Percentiles rank a stretch among this genome's conserved stretches.
These are phyloP conservation scores for Drosophila mulleri DNA, from an alignment of 2,888 invertebrate species.

Conservation along the genomic window DNA sequence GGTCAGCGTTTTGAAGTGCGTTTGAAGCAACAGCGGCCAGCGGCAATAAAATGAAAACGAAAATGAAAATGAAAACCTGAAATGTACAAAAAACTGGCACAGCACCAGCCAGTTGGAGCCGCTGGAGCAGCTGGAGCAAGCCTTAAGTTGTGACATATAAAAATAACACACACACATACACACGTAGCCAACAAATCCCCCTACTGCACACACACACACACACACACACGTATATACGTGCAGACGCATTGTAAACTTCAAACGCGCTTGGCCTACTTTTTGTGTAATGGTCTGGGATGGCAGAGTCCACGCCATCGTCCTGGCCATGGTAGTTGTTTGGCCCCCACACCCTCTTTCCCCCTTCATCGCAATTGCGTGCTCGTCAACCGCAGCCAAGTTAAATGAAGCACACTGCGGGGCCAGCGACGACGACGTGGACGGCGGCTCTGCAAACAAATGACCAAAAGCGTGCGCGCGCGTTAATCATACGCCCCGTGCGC, in stretches of 20 bases:
- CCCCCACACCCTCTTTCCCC: neutral
- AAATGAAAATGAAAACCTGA: conserved; percentile 25
- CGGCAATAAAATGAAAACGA: conserved; percentile 47
- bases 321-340: conserved; percentile 7
- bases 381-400: conserved; percentile 73
- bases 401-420: conserved; percentile 65
- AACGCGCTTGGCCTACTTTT: conserved; percentile 80
- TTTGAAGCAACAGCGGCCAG: conserved; percentile 76
- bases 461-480: conserved; percentile 53
- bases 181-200: conserved; percentile 11
- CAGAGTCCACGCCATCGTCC: conserved; percentile 39
- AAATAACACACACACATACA: conserved; percentile 53
- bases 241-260: conserved; percentile 71
- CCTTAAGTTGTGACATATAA: conserved; percentile 64
- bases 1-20: conserved; percentile 76
- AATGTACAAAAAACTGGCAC: conserved; percentile 58
- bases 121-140: conserved; percentile 35
- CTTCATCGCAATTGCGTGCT: conserved; percentile 15
- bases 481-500: conserved; percentile 73
- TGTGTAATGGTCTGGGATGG: conserved; percentile 71
- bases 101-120: conserved; percentile 32
- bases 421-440: neutral
- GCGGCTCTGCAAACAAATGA: conserved; percentile 46
- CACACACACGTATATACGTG: conserved; percentile 6
- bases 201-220: conserved; percentile 14